These are phyloP conservation scores for Poeciliopsis paucimaculata DNA, from an alignment of 2,797 vertebrate species.

Conservation along the genomic window DNA sequence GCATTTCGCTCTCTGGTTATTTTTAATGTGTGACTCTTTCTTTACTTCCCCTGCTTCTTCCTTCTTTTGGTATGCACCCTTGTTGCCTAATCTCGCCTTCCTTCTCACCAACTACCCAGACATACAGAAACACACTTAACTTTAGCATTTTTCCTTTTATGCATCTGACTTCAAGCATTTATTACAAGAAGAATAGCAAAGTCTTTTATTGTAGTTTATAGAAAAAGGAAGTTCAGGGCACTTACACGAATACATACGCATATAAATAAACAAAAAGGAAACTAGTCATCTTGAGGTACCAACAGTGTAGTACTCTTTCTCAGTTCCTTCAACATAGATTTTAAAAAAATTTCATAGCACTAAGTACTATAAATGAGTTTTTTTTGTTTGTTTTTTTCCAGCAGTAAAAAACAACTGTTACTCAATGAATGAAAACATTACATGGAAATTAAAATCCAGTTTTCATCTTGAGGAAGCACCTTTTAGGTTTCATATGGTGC, in stretches of 20 bases:
- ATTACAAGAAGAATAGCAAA: background rate
- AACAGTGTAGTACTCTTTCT: background rate
- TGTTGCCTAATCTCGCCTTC: background rate
- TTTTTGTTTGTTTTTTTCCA: no score
- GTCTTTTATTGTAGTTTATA: background rate
- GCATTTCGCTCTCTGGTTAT: background rate
- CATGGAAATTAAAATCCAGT: background rate
- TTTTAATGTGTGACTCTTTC: constrained; percentile 1
- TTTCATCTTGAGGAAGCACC: background rate
- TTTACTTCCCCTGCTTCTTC: background rate
- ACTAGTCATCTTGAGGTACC: background rate
- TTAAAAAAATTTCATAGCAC: background rate
- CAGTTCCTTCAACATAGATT: background rate
- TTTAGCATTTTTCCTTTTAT: background rate
- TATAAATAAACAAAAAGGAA: background rate
- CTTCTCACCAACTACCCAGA: background rate
- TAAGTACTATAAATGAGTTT: background rate
- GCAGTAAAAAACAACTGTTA: background rate
- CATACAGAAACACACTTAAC: background rate
- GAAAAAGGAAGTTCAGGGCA: background rate
- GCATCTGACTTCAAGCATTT: background rate
- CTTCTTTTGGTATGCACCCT: constrained; percentile 1
- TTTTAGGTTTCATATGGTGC: background rate
- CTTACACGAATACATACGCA: background rate
- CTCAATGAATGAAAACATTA: background rate